Conservation (phyloP, 1,140 invertebrate genomes). For the Drosophila nannoptera region DNA sequence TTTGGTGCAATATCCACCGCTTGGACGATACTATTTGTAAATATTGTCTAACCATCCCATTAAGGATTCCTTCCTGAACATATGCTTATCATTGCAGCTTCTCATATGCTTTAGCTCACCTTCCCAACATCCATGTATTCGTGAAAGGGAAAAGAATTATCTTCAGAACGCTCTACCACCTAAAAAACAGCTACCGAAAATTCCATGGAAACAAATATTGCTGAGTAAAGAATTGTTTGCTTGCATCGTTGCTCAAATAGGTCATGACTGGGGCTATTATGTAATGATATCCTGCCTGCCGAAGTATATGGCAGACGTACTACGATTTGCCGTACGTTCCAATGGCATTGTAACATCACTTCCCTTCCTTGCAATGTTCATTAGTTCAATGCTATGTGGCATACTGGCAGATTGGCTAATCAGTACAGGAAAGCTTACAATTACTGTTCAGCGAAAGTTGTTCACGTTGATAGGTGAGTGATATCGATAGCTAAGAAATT, state of each 20-base stretch:
- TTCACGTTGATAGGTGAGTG: constrained; percentile 81
- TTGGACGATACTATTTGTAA: constrained; percentile 85
- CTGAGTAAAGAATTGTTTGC: constrained; percentile 83
- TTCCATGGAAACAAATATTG: constrained; percentile 82
- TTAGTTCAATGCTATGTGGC: constrained; percentile 38
- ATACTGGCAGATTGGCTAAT: constrained; percentile 50
- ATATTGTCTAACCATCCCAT: too few relatives aligned
- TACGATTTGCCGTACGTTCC: constrained; percentile 34
- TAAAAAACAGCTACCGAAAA: constrained; percentile 46
- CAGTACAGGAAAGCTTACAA: not conserved
- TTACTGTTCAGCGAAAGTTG: constrained; percentile 30
- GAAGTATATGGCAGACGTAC: constrained; percentile 57
- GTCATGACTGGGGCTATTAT: constrained; percentile 92
- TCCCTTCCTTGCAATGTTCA: constrained; percentile 56
- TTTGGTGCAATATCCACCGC: constrained; percentile 85
- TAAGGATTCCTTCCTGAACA: not conserved
- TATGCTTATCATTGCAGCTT: not conserved
- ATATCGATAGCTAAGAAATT: constrained; percentile 79
- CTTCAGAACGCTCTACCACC: constrained; percentile 78
- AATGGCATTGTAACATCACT: constrained; percentile 52
- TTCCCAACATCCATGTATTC: constrained; percentile 84
- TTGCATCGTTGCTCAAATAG: constrained; percentile 82
- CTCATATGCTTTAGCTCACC: constrained; percentile 82
- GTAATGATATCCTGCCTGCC: constrained; percentile 93
- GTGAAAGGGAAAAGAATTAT: constrained; percentile 83